Conservation (phyloP, 2,888 invertebrate species). For the Rotaria sp. region DNA sequence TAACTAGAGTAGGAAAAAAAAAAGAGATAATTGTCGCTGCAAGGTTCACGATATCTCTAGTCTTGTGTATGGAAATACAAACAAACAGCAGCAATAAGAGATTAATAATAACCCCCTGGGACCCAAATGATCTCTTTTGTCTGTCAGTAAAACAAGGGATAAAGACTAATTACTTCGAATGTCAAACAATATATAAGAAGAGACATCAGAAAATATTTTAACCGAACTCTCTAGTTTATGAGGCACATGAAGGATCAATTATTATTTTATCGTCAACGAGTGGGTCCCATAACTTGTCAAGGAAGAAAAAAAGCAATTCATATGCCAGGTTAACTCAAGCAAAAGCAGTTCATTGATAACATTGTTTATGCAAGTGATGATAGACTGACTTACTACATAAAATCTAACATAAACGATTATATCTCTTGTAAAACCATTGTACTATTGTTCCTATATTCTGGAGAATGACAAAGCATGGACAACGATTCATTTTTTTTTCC, state of each 20-base stretch:
- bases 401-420: neutral
- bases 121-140: neutral
- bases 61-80: neutral
- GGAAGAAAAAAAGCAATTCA: neutral
- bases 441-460: neutral
- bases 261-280: neutral
- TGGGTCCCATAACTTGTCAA: neutral
- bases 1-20: neutral
- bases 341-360: neutral
- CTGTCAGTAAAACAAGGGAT: neutral
- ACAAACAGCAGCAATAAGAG: neutral
- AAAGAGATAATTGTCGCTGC: neutral
- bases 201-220: neutral
- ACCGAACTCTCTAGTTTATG: neutral
- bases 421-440: neutral
- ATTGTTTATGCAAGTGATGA: neutral
- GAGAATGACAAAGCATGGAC: neutral
- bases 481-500: neutral
- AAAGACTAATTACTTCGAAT: conserved; percentile 8
- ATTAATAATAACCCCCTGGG: neutral
- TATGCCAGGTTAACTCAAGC: neutral
- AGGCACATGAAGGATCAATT: neutral
- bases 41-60: neutral
- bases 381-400: neutral
- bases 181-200: neutral